These are phyloP conservation scores for Agriopis leucophaearia DNA, from an alignment of 2,888 invertebrate genomes.

Conservation along the genomic window DNA sequence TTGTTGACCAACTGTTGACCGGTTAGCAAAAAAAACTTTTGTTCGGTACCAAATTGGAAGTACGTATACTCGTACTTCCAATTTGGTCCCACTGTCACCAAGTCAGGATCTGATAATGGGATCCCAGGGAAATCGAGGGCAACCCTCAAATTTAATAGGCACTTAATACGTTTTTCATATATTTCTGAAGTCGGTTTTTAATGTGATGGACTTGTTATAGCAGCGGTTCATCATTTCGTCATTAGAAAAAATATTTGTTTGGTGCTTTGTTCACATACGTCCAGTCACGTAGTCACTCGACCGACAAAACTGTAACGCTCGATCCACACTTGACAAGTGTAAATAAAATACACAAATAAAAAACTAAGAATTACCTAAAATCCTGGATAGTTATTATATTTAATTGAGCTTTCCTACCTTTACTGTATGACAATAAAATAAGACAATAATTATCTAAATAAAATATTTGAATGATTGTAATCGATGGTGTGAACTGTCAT, in stretches of 20 bases:
- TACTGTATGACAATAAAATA: constrained; percentile 71
- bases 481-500: constrained; percentile 29
- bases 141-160: too few species aligned
- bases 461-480: constrained; percentile 37
- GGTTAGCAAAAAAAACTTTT: too few species aligned
- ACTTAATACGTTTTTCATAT: too few species aligned
- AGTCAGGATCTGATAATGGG: too few species aligned
- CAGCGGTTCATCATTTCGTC: constrained; percentile 14
- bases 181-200: too few species aligned
- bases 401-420: constrained; percentile 80
- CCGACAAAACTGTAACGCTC: constrained; percentile 1
- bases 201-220: too few species aligned
- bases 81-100: too few species aligned
- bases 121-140: too few species aligned
- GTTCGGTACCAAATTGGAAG: too few species aligned
- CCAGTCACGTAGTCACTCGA: constrained; percentile 14
- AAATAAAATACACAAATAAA: background rate
- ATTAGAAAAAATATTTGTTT: constrained; percentile 1
- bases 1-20: too few species aligned
- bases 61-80: too few species aligned
- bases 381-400: constrained; percentile 54
- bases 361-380: constrained; percentile 11
- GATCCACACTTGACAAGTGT: background rate
- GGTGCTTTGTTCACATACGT: constrained; percentile 21
- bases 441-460: constrained; percentile 54